A percentile compares a stretch with the other conserved stretches of the same genome.
phyloP scores from a whole-genome alignment of 2,113 vertebrate species.

The Orcinus orca region DNA sequence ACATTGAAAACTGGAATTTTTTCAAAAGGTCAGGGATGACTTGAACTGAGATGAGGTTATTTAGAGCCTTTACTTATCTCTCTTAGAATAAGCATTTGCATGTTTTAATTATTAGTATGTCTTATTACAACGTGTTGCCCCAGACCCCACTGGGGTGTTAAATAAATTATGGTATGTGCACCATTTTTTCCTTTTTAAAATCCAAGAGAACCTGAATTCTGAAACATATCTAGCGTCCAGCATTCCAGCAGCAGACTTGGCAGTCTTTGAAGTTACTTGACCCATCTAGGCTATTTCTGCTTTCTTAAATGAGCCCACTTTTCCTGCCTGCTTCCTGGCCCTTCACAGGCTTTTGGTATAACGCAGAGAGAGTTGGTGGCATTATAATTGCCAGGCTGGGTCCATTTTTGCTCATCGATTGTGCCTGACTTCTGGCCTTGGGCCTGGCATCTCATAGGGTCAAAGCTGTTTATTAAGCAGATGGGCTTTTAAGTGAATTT shows the following conservation, averaged over 20 bases:
- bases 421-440: background rate
- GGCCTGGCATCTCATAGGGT: background rate
- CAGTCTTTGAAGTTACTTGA: background rate
- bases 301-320: background rate
- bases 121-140: background rate
- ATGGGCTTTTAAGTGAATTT: background rate
- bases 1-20: background rate
- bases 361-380: background rate
- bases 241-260: background rate
- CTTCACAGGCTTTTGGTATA: background rate
- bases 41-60: background rate
- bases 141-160: background rate
- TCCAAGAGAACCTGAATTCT: background rate
- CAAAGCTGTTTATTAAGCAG: background rate
- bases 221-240: background rate
- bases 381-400: background rate
- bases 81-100: background rate
- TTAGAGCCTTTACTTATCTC: background rate
- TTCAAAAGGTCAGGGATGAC: background rate
- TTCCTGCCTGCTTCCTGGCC: background rate
- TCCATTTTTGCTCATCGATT: background rate
- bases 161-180: background rate
- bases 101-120: constrained; percentile 34
- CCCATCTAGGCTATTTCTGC: background rate
- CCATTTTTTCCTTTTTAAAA: background rate